Base-by-base conservation (phyloP, 2,888 invertebrate species). In the Rambutsinella grinnellia region DNA sequence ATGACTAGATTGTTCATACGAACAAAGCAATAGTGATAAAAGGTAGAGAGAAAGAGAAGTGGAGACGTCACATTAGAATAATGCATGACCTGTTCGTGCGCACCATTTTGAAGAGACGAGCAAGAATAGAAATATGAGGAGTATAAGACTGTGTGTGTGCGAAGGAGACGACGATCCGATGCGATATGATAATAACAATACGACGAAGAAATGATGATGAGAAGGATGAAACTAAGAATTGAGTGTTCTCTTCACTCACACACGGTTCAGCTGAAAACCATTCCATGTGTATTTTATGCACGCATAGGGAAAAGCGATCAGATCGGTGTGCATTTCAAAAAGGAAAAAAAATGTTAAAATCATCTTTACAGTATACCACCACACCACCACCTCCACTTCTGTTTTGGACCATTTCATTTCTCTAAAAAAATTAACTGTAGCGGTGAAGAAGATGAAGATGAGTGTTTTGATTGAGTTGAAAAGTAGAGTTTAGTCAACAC, bases 21-120 rank as follows among this genome's bases (percentile, higher is more conserved):
- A 65, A 66, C 60, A 65, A 72, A 66, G 72, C 53, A 60, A 66
- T 72, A 71, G 62, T 58, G 72, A 72, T 66, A 72, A 72, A 72
- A n/a, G n/a, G n/a, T n/a, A n/a, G n/a, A n/a, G n/a, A n/a, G n/a
- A 58, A 63, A 66, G 66, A 58, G 27, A 63, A 66, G 66, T 47
- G 27, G 60, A 70, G 57, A 71, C 71, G 71, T 71, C 71, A 71
- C 71, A 71, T 71, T 71, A 71, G 62, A 56, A 71, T 66, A 72
- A 72, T 72, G 66, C 72, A 72, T 72, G 72, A 72, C 72, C 72
- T 66, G 60, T 60, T 72, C 66, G 72, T 71, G 71, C 57, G 57
- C 53, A 65, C 58, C 66, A 72, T 66, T 62, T 65, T 71, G 13
- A 70, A 62, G 62, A 62, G 53, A n/a, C n/a, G n/a, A n/a, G n/a